Evolutionary conservation across 2,113 vertebrate genomes (phyloP).

Genomic region (Notechis scutatus): DNA sequence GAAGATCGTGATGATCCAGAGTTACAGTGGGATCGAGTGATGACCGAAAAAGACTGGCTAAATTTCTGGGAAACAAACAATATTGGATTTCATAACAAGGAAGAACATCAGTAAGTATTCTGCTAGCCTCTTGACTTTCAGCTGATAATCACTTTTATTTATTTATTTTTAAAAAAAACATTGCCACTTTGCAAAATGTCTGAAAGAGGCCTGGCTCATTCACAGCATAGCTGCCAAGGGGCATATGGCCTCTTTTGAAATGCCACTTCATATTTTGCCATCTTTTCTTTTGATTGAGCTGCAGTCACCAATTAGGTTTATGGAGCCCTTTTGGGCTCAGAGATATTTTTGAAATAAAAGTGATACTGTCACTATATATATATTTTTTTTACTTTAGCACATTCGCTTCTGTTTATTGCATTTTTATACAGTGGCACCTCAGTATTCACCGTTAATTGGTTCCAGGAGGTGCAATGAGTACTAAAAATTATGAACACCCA

Average conservation of each 20-base stretch:
- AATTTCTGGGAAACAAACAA: constrained; percentile 71
- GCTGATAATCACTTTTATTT: not conserved
- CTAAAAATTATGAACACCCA: no score
- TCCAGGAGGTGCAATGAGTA: no score
- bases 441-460: no score
- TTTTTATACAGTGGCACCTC: not conserved
- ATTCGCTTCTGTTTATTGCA: not conserved
- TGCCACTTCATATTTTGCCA: not conserved
- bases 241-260: not conserved
- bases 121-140: not conserved
- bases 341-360: not conserved
- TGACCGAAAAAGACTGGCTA: constrained; percentile 78
- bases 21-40: constrained; percentile 61
- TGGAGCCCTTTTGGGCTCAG: not conserved
- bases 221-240: not conserved
- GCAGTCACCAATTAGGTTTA: not conserved
- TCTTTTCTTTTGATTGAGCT: not conserved
- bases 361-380: not conserved
- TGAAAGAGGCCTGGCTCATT: not conserved
- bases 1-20: not conserved
- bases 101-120: constrained; percentile 73
- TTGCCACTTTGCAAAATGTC: not conserved
- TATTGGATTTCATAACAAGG: constrained; percentile 74
- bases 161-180: no score
- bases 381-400: not conserved